These are phyloP conservation scores for Philereme transversata DNA, from an alignment of 2,888 invertebrate species.

Conservation along the genomic window DNA sequence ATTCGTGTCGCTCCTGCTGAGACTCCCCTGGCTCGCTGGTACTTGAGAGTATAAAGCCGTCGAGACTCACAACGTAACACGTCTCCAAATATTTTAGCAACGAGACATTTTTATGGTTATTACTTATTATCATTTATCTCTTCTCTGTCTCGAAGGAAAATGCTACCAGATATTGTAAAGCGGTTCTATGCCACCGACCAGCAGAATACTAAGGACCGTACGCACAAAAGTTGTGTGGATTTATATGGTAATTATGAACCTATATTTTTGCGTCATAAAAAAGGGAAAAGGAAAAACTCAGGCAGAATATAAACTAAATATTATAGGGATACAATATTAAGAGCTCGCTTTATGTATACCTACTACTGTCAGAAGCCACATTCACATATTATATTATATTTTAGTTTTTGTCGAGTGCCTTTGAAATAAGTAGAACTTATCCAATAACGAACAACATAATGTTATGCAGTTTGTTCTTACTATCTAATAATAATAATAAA, in stretches of 20 bases:
- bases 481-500: too few relatives aligned
- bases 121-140: constrained; percentile 2
- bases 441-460: too few relatives aligned
- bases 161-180: constrained; percentile 12
- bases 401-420: background rate
- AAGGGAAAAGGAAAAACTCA: constrained; percentile 25
- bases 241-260: constrained; percentile 34
- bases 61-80: constrained; percentile 25
- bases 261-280: constrained; percentile 27
- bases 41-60: constrained; percentile 36
- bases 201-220: constrained; percentile 21
- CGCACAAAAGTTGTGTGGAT: constrained; percentile 29
- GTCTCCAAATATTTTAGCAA: constrained; percentile 30
- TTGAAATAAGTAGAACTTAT: too few relatives aligned
- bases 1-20: constrained; percentile 58
- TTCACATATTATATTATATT: constrained; percentile 6
- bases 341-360: constrained; percentile 10
- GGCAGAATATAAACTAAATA: constrained; percentile 30
- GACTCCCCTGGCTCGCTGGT: constrained; percentile 46
- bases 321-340: constrained; percentile 20
- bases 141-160: constrained; percentile 9
- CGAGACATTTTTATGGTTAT: constrained; percentile 20
- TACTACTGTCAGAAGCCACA: constrained; percentile 11
- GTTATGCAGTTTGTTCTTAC: too few relatives aligned
- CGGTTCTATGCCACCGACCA: constrained; percentile 12